Evolutionary conservation across 2,888 invertebrate genomes (phyloP), one percentile per base, ranked within the genome.

Genomic region (Sipha maydis): DNA sequence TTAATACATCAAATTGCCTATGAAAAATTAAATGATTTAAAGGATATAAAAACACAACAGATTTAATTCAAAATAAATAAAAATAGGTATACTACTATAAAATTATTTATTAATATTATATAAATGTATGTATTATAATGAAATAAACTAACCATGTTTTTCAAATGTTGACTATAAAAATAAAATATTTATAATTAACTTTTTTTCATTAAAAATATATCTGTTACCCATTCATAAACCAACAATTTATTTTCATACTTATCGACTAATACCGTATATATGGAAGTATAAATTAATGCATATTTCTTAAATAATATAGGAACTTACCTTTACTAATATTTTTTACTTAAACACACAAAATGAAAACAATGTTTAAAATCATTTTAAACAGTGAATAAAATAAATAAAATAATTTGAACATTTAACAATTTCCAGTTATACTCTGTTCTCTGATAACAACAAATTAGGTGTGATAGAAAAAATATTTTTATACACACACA

Each of bases 381-480:
- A 56, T 56, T 56, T 56, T 17, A 56, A 56, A 56, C 19, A 56
- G 4, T 56, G 38, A 38, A 38, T 7, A 56, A 56, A 56, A 56
- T 61, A 61, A 5, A 4, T 61, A 56, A 17, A 21, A 56, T 19
- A 21, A 19, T 56, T 3, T 61, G 25, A 21, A 61, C 76, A 84
- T 76, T 61, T 61, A 41, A 41, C 56, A 21, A 84, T 61, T 84
- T 9, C 4, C 75, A 61, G 38, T 41, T 28, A n/a, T 76, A 84
- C 61, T 56, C 28, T 61, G 38, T 83, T 17, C 41, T 61, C 82
- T 84, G 84, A 84, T 84, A 84, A 84, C 76, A 84, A 76, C 84
- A 84, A 67, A 61, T 76, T 61, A 61, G 56, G 56, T 84, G 75
- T 75, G 84, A 84, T 84, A 83, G 73, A 83, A 83, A 83, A 56